Base-by-base conservation (phyloP, 2,113 vertebrate species). In the Hypocryptadius cinnamomeus region DNA sequence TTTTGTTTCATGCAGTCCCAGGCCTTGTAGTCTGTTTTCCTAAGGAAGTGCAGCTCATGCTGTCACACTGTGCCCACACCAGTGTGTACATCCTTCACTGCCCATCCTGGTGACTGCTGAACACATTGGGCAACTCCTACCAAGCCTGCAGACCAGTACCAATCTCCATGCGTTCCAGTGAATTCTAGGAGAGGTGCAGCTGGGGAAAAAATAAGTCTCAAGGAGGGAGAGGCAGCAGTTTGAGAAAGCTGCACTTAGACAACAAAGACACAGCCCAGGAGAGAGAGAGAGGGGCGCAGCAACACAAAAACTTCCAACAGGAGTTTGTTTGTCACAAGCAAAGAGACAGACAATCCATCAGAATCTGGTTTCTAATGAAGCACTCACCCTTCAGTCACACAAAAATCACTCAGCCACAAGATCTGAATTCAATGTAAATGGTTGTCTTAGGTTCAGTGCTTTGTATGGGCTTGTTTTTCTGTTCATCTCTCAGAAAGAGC, bases 41-140 rank as follows among this genome's bases (percentile, higher is more conserved):
- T 59, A 21, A 35, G 45, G 47, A 79, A 87, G 66, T 5, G 1
- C 47, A 47, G 39, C 25, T 71, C 0, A 1, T 28, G 47, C 25
- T 50, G 0, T 50, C 17, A 11, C 45, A 28, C 10, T 0, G 0
- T 76, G 30, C 22, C 33, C 25, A 6, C 7, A 24, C 28, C 47
- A 6, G 20, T 13, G 15, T 31, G 33, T 7, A 0, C 33, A 18
- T 59, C 47, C 45, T 74, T 57, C 82, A 8, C 54, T 53, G 45
- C 71, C 23, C 35, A 3, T 45, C 71, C 51, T n/a, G 24, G 37
- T 39, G 79, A 24, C 28, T 64, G 57, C 65, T 90, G 65, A n/a
- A 45, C 14, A 31, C 14, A 11, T 11, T 45, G 72, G 72, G 39
- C 28, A 65, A 0, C 37, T 72, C n/a, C 10, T 51, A 27, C 33